Base-by-base conservation (phyloP, 2,888 invertebrate genomes). In the Exocentrus adspersus region DNA sequence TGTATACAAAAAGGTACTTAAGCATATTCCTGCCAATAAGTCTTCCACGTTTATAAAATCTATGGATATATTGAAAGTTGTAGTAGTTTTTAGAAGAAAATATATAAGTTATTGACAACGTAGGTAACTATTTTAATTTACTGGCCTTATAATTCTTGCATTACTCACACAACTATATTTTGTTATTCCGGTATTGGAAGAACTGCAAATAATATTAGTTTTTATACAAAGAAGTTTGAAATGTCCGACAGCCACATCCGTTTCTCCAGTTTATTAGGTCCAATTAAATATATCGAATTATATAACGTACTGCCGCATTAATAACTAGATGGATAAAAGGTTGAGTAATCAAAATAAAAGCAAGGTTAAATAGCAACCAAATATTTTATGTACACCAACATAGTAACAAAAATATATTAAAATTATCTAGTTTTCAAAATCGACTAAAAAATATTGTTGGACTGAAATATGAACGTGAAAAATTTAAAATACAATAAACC, bases 11-110 rank as follows among this genome's bases (percentile, higher is more conserved):
- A 62, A 60, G 46, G 68, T 68, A 68, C 67, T 67, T 68, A 67
- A 66, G 71, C 69, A 68, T 60, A 68, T 64, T 75, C 76, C 78
- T 76, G 77, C 77, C 78, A 68, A 70, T 67, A 75, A 71, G 79
- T 79, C 79, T 79, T 79, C 78, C 78, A 78, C 69, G 66, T 54
- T 62, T 64, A 57, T 60, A 62, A 63, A 19, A 37, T 37, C n/a
- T 37, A 37, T 32, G 4, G 28, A n/a, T 58, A 57, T 62, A 65
- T 42, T 43, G 63, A 56, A 60, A 66, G 59, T 64, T 62, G 62
- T 62, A 53, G 48, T 53, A 53, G 58, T 51, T 50, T 61, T 53
- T 63, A 52, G 20, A 50, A 14, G 9, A 14, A 54, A 60, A 59
- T 57, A 50, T 56, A 62, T 64, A 50, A 54, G 50, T 58, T 56